Evolutionary conservation across 2,113 vertebrate species (phyloP).

Genomic region (Butorides virescens): DNA sequence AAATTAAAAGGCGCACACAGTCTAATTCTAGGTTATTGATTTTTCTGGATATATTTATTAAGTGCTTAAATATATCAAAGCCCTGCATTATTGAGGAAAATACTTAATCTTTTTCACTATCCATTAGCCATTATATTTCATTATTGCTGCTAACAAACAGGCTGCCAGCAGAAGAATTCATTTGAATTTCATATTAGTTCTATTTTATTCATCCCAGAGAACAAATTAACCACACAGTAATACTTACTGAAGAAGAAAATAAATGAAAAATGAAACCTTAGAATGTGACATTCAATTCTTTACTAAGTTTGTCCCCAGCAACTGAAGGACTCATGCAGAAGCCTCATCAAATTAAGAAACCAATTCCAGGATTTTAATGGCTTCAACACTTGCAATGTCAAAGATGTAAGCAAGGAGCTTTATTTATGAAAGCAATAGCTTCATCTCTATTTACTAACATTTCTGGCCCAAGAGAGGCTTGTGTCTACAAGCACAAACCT

Average conservation of each 20-base stretch:
- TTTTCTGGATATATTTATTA: neutral
- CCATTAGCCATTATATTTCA: neutral
- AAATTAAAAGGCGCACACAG: neutral
- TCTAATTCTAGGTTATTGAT: neutral
- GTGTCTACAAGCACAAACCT: neutral
- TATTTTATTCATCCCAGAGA: conserved; percentile 24
- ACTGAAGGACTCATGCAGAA: neutral
- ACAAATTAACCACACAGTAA: conserved; percentile 26
- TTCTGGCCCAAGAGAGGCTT: neutral
- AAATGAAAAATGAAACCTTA: conserved; percentile 12
- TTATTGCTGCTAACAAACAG: conserved; percentile 46
- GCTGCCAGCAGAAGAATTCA: conserved; percentile 3
- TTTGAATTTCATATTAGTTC: conserved; percentile 52
- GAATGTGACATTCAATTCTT: neutral
- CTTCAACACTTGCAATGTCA: neutral
- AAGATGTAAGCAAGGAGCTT: neutral
- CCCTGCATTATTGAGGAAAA: neutral
- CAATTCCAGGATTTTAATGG: neutral
- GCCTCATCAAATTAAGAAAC: neutral
- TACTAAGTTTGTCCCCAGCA: neutral
- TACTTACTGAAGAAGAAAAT: conserved; percentile 35
- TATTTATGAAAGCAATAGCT: neutral
- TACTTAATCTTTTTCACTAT: neutral
- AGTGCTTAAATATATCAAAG: neutral
- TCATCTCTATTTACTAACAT: neutral